phyloP scores from a whole-genome alignment of 2,113 vertebrate genomes.

The Gobio gobio region DNA sequence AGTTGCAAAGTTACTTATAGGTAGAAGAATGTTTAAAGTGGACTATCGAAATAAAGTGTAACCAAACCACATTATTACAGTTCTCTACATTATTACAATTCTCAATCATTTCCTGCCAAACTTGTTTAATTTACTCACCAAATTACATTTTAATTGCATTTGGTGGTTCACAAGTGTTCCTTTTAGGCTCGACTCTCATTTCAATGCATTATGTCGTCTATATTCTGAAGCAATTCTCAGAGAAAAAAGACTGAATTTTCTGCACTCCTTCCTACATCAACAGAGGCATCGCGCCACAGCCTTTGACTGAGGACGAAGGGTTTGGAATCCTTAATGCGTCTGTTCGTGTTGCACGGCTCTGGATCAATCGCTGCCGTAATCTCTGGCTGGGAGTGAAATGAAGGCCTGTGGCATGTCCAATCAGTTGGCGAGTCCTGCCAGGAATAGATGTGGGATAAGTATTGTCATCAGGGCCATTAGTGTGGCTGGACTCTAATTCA shows the following conservation, averaged over 20 bases:
- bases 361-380: conserved; percentile 49
- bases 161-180: neutral
- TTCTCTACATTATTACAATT: no score
- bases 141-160: neutral
- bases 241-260: neutral
- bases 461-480: conserved; percentile 59
- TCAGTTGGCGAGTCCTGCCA: conserved; percentile 17
- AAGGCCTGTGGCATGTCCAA: conserved; percentile 36
- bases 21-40: no score
- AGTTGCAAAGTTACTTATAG: no score
- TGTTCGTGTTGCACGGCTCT: conserved; percentile 40
- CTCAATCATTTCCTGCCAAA: no score
- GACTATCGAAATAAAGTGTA: no score
- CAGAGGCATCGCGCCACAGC: neutral
- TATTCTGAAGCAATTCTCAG: neutral
- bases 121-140: no score
- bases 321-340: conserved; percentile 27
- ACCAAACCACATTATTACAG: no score
- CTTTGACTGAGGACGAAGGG: neutral
- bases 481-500: conserved; percentile 47
- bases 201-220: neutral
- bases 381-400: conserved; percentile 48
- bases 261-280: conserved; percentile 3
- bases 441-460: conserved; percentile 52
- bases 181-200: neutral